Evolutionary conservation across 1,140 invertebrate species (phyloP), one percentile per base, ranked within the genome.

Genomic region (Dysdera silvatica): DNA sequence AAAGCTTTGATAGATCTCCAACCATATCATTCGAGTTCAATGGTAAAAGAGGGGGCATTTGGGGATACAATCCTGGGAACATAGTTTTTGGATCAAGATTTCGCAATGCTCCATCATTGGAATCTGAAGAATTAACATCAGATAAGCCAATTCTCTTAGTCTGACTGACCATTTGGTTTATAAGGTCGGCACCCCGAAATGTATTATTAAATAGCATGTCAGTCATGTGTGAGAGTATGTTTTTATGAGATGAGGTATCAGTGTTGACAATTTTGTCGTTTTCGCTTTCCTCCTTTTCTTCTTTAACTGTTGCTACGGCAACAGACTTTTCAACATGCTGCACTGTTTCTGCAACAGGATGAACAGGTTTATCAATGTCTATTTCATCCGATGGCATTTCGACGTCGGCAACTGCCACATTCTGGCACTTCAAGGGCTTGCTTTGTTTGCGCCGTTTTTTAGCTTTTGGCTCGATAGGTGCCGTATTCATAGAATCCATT

Each of bases 361-460:
- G 43, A 26, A 55, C 61, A 7, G 18, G n/a, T n/a, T n/a, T n/a
- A n/a, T n/a, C n/a, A n/a, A n/a, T n/a, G n/a, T n/a, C 28, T 12
- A 49, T 4, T 7, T 63, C 61, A 37, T 47, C 40, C 28, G 16
- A 7, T 12, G 52, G 16, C 24, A 63, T 40, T 28, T 58, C 62
- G 59, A 58, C 57, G 14, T 58, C 53, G 26, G 62, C 48, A 20
- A 40, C 45, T 16, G n/a, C 14, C 40, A 37, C 43, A 32, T 40
- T 61, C 48, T 66, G 48, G 63, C 64, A 67, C n/a, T 71, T 66
- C 18, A 74, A 67, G 7, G 74, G 74, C 31, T 74, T 74, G 55
- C 72, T 74, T 59, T 76, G 74, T 64, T 76, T 76, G 20, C 74
- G 71, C 43, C 74, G 63, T 59, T 76, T 76, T 57, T 75, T 75